Base-by-base conservation (phyloP, 1,140 invertebrate genomes). In the Octopus sinensis region DNA sequence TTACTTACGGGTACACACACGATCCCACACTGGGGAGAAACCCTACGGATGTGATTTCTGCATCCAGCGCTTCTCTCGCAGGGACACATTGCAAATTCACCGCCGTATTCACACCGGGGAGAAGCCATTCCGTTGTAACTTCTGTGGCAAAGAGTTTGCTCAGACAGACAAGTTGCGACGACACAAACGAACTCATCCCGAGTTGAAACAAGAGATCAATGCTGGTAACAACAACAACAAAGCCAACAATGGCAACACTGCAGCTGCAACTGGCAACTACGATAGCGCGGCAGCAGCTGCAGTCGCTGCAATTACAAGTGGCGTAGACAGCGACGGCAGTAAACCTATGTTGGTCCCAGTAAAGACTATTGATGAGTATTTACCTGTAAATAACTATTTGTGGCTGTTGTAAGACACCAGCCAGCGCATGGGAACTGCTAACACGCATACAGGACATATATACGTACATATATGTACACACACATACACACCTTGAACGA, bases 101-200 rank as follows among this genome's bases (percentile, higher is more conserved):
- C 9, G 23, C 7, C 13, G 79, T 7, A 54, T 84, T 5, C 86
- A 88, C 78, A 87, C 84, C 13, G 86, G 84, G 30, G 86, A 86
- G 77, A 83, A 85, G 71, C 86, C 86, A 1, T 88, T 85, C 81
- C 82, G 75, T 17, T 98, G 97, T 91, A 96, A 98, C 92, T 97
- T 98, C 90, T 85, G 85, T 81, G 79, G 78, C 6, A 85, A 84
- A 56, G 13, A 68, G 43, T 85, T 85, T 54, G 79, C 80, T 4
- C 78, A 80, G n/a, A 81, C 56, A 53, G 81, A 81, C 51, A 81
- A 54, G 56, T 23, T 85, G 6, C 76, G 82, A n/a, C 71, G 71
- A 91, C 98, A 99, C 91, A 97, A 96, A 83, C 93, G 98, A 87
- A 99, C 99, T 89, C 98, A 99, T 92, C 93, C 98, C 84, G 97